Base-by-base conservation (phyloP, 2,113 vertebrate species). In the Rattus norvegicus region DNA sequence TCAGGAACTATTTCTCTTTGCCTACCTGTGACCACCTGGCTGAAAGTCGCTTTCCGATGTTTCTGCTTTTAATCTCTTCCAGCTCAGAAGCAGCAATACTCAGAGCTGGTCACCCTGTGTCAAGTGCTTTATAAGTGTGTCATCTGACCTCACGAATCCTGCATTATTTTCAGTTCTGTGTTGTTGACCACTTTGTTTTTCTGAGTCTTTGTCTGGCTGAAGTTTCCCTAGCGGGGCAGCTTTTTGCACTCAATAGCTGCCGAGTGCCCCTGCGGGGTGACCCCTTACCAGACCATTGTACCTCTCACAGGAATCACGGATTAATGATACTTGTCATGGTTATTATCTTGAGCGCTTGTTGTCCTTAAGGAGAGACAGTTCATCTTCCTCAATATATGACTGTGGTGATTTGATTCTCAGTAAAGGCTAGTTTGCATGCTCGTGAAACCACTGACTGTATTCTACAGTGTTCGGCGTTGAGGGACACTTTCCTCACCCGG, bases 321-420 rank as follows among this genome's bases (percentile, higher is more conserved):
- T 95, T 79, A 94, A 94, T 88, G 77, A 80, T 30, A 89, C 90
- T 91, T 96, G 69, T 87, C 61, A 43, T 3, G 56, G 56, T 85
- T 43, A 75, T 95, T 95, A 95, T 85, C 93, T 96, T 90, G 72
- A 96, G 76, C 95, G 89, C 77, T 81, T 91, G 79, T 75, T 93
- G 49, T 91, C n/a, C 87, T 89, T 91, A 70, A 88, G 90, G 69
- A 92, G 54, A 94, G 43, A 77, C 22, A 24, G 43, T 85, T 96
- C 43, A 20, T 93, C 95, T 90, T 88, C 80, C 61, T 96, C 39
- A n/a, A 33, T 70, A 39, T 84, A 52, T 11, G 67, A 69, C 90
- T 85, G 65, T 54, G 56, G 69, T 73, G n/a, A 96, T 87, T 93
- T 86, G 76, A 92, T 83, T 93, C 94, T 96, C 70, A 77, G 70